Conservation (phyloP, 2,113 vertebrate species). For the Cheilinus undulatus region DNA sequence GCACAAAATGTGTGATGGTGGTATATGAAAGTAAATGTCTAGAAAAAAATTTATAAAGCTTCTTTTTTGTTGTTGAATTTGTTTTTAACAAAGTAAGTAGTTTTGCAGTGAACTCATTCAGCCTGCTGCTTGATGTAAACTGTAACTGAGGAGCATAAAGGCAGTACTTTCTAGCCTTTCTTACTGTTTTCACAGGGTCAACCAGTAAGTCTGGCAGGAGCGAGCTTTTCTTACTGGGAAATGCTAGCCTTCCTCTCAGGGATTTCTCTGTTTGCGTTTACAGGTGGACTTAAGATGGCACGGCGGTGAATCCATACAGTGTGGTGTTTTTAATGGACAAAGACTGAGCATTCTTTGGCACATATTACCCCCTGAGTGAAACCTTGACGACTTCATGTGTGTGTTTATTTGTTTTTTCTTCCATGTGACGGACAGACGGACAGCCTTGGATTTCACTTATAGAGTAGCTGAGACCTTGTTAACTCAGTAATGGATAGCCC, state of each 20-base stretch:
- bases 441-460: constrained; percentile 70
- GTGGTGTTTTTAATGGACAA: constrained; percentile 59
- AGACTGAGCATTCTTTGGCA: constrained; percentile 53
- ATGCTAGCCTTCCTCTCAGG: constrained; percentile 31
- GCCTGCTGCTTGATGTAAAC: background rate
- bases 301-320: constrained; percentile 38
- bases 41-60: no score
- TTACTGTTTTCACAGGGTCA: constrained; percentile 30
- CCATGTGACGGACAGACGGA: constrained; percentile 52
- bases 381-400: constrained; percentile 34
- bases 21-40: background rate
- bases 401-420: constrained; percentile 77
- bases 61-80: no score
- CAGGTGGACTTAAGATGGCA: constrained; percentile 59
- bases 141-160: constrained; percentile 5
- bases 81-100: no score
- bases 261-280: constrained; percentile 53
- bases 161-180: constrained; percentile 17
- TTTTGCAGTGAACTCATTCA: background rate
- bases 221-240: constrained; percentile 46
- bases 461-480: constrained; percentile 60
- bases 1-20: no score
- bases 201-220: constrained; percentile 30
- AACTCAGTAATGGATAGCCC: constrained; percentile 84
- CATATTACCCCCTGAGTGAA: constrained; percentile 8